These are phyloP conservation scores for Hesperophylax magnus DNA, from an alignment of 1,140 invertebrate species.

Conservation along the genomic window DNA sequence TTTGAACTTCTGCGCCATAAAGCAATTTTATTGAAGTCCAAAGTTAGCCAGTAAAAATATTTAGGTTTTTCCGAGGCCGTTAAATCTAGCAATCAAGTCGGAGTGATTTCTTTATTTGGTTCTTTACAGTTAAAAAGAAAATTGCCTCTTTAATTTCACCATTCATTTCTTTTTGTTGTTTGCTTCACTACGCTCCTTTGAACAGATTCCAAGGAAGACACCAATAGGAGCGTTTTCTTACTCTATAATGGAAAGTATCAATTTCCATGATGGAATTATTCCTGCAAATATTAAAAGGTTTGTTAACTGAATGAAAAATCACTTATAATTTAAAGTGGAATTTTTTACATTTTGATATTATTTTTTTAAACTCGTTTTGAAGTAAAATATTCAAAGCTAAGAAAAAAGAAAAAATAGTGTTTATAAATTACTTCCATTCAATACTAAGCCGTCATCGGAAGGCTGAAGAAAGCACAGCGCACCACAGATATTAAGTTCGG, in stretches of 20 bases:
- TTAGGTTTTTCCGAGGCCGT: constrained; percentile 5
- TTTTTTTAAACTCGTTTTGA: too few relatives aligned
- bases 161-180: constrained; percentile 25
- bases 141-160: constrained; percentile 23
- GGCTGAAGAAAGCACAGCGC: too few relatives aligned
- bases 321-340: too few relatives aligned
- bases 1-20: background rate
- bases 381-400: too few relatives aligned
- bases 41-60: constrained; percentile 7
- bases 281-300: too few relatives aligned
- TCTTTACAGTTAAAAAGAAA: background rate
- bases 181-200: background rate
- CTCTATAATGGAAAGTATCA: background rate
- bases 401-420: too few relatives aligned
- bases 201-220: background rate
- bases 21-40: background rate
- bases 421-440: too few relatives aligned
- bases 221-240: background rate
- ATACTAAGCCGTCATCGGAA: too few relatives aligned
- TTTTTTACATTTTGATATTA: too few relatives aligned
- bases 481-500: too few relatives aligned
- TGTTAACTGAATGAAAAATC: too few relatives aligned
- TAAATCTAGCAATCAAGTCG: constrained; percentile 15
- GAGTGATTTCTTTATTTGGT: constrained; percentile 3
- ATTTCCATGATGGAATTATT: background rate